phyloP scores from a whole-genome alignment of 2,888 invertebrate species.

The Trypoxylon attenuatum region DNA sequence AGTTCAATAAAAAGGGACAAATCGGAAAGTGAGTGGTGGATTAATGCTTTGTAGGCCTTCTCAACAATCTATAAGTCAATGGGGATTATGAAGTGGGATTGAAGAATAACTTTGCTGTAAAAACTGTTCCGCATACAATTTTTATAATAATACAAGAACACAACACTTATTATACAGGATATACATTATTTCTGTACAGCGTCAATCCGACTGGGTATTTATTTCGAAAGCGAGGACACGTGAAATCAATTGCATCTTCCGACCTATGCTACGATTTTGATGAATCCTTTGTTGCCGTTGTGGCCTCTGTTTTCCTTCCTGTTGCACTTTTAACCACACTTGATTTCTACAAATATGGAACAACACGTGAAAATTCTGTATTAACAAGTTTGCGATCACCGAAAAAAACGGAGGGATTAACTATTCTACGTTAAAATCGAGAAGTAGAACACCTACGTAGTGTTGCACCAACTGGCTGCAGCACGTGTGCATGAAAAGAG shows the following conservation, averaged over 20 bases:
- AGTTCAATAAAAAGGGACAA: slow-evolving; percentile 56
- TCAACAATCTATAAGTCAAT: no score
- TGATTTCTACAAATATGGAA: slow-evolving; percentile 55
- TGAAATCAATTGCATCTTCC: no score
- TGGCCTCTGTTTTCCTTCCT: slow-evolving; percentile 37
- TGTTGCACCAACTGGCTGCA: slow-evolving; percentile 50
- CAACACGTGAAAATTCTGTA: neutral
- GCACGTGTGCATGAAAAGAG: slow-evolving; percentile 54
- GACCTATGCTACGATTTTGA: slow-evolving; percentile 60
- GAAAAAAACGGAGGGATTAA: slow-evolving; percentile 9
- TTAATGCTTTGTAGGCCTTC: no score
- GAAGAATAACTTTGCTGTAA: neutral
- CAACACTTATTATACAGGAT: slow-evolving; percentile 39
- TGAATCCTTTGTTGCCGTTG: slow-evolving; percentile 51
- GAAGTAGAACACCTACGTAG: slow-evolving; percentile 40
- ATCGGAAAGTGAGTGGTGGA: slow-evolving; percentile 36
- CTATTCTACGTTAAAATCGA: neutral
- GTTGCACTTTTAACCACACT: slow-evolving; percentile 40
- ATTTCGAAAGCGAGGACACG: no score
- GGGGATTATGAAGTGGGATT: neutral
- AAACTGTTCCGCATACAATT: slow-evolving; percentile 11
- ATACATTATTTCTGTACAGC: slow-evolving; percentile 18
- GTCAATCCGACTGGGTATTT: neutral
- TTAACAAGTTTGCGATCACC: slow-evolving; percentile 46
- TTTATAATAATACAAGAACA: slow-evolving; percentile 38